phyloP scores from a whole-genome alignment of 2,113 vertebrate species.

The Cyprinodon variegatus region DNA sequence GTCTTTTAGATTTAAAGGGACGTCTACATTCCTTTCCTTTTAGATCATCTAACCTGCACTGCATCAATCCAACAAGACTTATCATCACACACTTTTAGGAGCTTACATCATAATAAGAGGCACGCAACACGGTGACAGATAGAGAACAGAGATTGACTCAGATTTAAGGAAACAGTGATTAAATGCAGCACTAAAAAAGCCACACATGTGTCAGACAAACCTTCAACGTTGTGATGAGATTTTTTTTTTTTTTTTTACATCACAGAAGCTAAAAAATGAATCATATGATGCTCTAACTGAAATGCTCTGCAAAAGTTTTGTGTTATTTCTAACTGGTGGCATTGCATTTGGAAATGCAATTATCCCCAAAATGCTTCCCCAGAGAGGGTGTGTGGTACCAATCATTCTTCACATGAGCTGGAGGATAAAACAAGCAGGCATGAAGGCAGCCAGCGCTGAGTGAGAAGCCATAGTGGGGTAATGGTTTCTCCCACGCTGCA shows the following conservation, averaged over 20 bases:
- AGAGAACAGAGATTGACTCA: constrained; percentile 18
- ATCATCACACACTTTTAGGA: constrained; percentile 22
- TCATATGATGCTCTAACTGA: background rate
- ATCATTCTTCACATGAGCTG: constrained; percentile 29
- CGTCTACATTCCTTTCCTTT: constrained; percentile 1
- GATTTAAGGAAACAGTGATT: constrained; percentile 4
- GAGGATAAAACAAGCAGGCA: constrained; percentile 33
- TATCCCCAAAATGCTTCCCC: constrained; percentile 34
- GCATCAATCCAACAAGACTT: constrained; percentile 19
- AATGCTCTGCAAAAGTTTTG: constrained; percentile 21
- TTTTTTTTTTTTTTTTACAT: background rate
- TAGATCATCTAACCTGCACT: constrained; percentile 28
- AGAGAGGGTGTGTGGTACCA: constrained; percentile 43
- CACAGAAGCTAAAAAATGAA: background rate
- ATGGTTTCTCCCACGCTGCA: constrained; percentile 35
- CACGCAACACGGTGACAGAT: constrained; percentile 26
- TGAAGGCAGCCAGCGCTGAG: constrained; percentile 30
- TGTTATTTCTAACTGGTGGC: constrained; percentile 28
- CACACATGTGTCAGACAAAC: background rate
- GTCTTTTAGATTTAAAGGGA: background rate
- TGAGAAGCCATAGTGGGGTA: constrained; percentile 45
- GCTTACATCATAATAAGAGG: constrained; percentile 30
- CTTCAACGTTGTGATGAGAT: background rate
- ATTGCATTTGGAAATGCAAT: constrained; percentile 45
- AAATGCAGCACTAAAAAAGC: constrained; percentile 31